Conservation (phyloP, 2,888 invertebrate species). For the Melanchra persicariae region DNA sequence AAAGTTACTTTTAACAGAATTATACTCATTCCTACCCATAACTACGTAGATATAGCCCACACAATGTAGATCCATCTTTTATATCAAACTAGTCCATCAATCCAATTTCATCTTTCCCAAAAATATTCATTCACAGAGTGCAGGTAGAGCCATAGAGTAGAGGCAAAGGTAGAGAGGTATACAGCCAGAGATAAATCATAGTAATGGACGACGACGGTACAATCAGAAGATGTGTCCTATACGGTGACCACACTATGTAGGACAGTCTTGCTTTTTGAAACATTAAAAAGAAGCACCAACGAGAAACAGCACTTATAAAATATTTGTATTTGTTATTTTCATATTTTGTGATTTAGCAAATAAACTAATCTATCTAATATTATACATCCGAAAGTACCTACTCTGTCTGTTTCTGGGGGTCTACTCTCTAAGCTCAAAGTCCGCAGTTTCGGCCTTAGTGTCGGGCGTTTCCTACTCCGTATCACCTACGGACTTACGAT, state of each 20-base stretch:
- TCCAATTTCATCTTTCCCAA: conserved; percentile 34
- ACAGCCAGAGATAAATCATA: conserved; percentile 68
- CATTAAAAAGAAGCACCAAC: not conserved
- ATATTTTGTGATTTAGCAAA: too few species aligned
- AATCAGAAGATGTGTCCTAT: conserved; percentile 67
- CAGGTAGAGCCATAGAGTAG: conserved; percentile 16
- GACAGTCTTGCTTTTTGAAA: not conserved
- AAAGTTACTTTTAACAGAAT: not conserved
- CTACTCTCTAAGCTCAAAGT: too few species aligned
- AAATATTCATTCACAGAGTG: conserved; percentile 42
- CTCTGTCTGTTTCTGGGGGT: too few species aligned
- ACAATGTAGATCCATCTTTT: conserved; percentile 13
- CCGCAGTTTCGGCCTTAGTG: too few species aligned
- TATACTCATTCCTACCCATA: not conserved
- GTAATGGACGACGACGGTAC: conserved; percentile 66
- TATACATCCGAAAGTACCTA: too few species aligned
- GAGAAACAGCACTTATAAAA: too few species aligned
- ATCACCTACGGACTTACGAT: too few species aligned
- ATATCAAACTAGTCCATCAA: conserved; percentile 24
- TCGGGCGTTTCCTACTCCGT: too few species aligned
- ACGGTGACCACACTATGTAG: conserved; percentile 30
- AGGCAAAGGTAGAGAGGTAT: conserved; percentile 19
- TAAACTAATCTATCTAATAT: too few species aligned
- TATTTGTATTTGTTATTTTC: too few species aligned
- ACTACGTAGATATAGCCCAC: not conserved